Percentiles rank a stretch among this genome's conserved stretches.
phyloP scores from a whole-genome alignment of 2,113 vertebrate genomes.

The Gambusia affinis region DNA sequence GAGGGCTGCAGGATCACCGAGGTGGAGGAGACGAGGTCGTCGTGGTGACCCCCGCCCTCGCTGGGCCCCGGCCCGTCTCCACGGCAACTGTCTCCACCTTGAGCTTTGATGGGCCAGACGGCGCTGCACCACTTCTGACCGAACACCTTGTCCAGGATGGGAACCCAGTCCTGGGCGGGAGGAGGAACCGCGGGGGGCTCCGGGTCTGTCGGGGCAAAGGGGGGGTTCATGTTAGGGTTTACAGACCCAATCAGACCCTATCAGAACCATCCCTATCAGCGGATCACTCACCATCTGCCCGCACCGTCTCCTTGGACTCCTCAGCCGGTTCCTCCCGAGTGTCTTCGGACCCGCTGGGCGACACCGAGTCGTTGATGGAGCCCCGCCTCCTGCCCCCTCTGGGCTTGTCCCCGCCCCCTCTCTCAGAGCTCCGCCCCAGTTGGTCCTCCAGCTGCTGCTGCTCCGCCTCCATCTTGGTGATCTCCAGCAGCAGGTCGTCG shows the following conservation, averaged over 20 bases:
- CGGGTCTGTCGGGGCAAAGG: conserved; percentile 9
- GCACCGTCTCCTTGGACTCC: conserved; percentile 14
- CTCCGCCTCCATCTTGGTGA: conserved; percentile 79
- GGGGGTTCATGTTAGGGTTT: neutral
- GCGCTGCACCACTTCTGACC: conserved; percentile 81
- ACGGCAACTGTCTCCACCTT: neutral
- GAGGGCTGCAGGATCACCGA: conserved; percentile 60
- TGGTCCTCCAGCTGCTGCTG: conserved; percentile 63
- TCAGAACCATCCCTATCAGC: neutral
- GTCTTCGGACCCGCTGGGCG: conserved; percentile 64
- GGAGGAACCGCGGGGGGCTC: conserved; percentile 59
- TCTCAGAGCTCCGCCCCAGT: conserved; percentile 24
- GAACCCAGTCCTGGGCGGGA: conserved; percentile 81
- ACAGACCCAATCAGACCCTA: too few species aligned
- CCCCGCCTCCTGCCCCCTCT: conserved; percentile 31
- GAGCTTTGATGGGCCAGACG: conserved; percentile 72
- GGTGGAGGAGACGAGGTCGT: conserved; percentile 1
- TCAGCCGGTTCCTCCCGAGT: conserved; percentile 31
- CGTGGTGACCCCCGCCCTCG: neutral
- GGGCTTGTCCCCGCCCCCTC: neutral
- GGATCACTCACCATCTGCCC: conserved; percentile 22
- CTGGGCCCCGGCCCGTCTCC: neutral
- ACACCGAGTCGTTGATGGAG: conserved; percentile 54
- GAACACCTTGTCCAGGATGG: conserved; percentile 81
- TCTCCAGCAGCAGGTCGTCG: conserved; percentile 81